Percentiles rank a stretch among this genome's conserved stretches.
Conservation (phyloP, 1,140 invertebrate genomes). For the Aricia agestis region DNA sequence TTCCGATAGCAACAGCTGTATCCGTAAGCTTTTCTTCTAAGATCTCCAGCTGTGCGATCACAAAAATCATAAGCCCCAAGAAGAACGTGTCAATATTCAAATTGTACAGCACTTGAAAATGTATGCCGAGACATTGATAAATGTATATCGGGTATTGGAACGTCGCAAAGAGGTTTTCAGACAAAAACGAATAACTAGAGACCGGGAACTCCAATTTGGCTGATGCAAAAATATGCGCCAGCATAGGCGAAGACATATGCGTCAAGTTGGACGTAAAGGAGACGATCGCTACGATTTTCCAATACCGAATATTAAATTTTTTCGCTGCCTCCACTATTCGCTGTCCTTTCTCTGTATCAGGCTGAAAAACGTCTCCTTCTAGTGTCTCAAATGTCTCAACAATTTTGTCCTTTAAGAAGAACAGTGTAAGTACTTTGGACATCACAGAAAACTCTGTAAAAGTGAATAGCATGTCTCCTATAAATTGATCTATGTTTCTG, state of each 20-base stretch:
- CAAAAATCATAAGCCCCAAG: conserved; percentile 47
- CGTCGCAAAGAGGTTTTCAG: conserved; percentile 32
- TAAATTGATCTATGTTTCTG: conserved; percentile 42
- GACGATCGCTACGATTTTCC: conserved; percentile 41
- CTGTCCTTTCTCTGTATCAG: conserved; percentile 33
- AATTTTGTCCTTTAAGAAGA: conserved; percentile 39
- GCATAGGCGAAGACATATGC: conserved; percentile 41
- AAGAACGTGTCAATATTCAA: conserved; percentile 53
- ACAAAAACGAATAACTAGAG: conserved; percentile 49
- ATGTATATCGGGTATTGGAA: conserved; percentile 49
- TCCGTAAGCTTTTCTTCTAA: conserved; percentile 41
- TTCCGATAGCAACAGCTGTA: conserved; percentile 14
- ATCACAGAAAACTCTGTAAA: conserved; percentile 41
- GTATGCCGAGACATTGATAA: conserved; percentile 52
- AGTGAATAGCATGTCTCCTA: conserved; percentile 53
- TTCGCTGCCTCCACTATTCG: conserved; percentile 43
- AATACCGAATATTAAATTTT: conserved; percentile 46
- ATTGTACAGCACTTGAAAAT: conserved; percentile 45
- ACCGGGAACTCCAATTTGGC: conserved; percentile 39
- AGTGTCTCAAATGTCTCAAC: conserved; percentile 38
- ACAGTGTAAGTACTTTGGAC: conserved; percentile 48
- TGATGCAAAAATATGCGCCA: conserved; percentile 39
- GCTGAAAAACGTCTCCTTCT: conserved; percentile 50
- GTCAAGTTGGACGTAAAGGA: conserved; percentile 41
- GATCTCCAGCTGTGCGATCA: conserved; percentile 53